Base-by-base conservation (phyloP, 2,888 invertebrate genomes). In the Hydraecia micacea region DNA sequence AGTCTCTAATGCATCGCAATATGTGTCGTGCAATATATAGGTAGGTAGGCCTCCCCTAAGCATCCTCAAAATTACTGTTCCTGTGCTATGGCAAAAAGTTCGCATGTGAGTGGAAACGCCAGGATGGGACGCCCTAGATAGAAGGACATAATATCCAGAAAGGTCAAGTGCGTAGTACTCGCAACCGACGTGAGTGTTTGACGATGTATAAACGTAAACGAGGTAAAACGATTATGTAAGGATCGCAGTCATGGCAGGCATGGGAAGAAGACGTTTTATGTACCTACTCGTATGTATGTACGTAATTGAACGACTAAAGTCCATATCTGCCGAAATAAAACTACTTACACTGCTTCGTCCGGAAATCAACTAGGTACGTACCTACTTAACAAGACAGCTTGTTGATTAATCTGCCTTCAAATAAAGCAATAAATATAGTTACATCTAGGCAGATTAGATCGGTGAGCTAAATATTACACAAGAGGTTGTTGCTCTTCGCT, bases 381-480 rank as follows among this genome's bases (percentile, higher is more conserved):
- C 42, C 36, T 25, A 62, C n/a, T 18, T 62, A 55, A 28, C 36
- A 36, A 49, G 46, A 55, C 67, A 79, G 28, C 36, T 32, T 0
- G 4, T 25, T 71, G 42, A 76, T 70, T 70, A 55, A 65, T 70
- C 3, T 36, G 60, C n/a, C 42, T 65, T 60, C 75, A 81, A 76
- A 76, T 28, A 67, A 39, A 80, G 66, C 60, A 46, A 66, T 76
- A 71, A 55, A 36, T 46, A 32, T 11, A 55, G 70, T 74, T 65
- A 75, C 62, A 52, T 69, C 46, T 18, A 71, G 62, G 68, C 52
- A 67, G 75, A 46, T 83, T 83, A 73, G 62, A 77, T 80, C 32
- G 18, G 36, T 82, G 77, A 63, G 77, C 73, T 74, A 28, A 83
- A 46, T 63, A n/a, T 83, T 83, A 70, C 58, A 58, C 39, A 82